Evolutionary conservation across 53 echinoderm and acorn worm species (phyloP).

Genomic region (Holothuria scabra): DNA sequence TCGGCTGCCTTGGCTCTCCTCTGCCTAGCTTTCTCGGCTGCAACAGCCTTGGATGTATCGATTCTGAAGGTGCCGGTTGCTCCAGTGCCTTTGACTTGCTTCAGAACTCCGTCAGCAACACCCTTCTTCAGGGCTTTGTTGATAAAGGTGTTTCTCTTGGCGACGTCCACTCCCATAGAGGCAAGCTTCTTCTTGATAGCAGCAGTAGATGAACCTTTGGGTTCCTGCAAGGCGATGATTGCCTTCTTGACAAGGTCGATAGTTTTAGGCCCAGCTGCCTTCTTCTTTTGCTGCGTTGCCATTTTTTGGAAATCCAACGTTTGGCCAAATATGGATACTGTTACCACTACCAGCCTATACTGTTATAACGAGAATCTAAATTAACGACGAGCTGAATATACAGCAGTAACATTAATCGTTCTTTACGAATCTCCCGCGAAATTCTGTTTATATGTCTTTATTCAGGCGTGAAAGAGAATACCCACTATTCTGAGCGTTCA

Average conservation of each 20-base stretch:
- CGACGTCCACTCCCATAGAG: slow-evolving; percentile 41
- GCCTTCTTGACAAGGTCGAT: slow-evolving; percentile 71
- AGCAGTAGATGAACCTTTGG: slow-evolving; percentile 74
- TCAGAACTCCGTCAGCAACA: slow-evolving; percentile 66
- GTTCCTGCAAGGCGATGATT: slow-evolving; percentile 73
- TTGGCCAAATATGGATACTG: neutral
- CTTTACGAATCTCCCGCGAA: too few relatives aligned
- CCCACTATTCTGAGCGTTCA: neutral
- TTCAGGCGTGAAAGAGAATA: slow-evolving; percentile 31
- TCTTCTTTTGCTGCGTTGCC: slow-evolving; percentile 18
- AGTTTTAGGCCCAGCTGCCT: slow-evolving; percentile 63
- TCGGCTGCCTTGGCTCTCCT: slow-evolving; percentile 65
- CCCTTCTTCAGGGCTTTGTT: slow-evolving; percentile 68
- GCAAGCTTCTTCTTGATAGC: slow-evolving; percentile 83
- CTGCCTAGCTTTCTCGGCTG: slow-evolving; percentile 57
- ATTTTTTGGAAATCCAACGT: neutral
- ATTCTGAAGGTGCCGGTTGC: slow-evolving; percentile 83
- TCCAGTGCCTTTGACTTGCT: slow-evolving; percentile 76
- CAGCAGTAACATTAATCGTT: too few relatives aligned
- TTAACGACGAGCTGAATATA: too few relatives aligned
- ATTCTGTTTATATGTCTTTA: neutral
- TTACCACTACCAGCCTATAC: too few relatives aligned
- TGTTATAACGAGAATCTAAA: too few relatives aligned
- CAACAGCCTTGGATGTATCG: slow-evolving; percentile 52
- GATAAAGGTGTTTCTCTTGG: slow-evolving; percentile 26